These are phyloP conservation scores for Dicyrtoma fusca DNA, from an alignment of 2,888 invertebrate genomes.

Conservation along the genomic window DNA sequence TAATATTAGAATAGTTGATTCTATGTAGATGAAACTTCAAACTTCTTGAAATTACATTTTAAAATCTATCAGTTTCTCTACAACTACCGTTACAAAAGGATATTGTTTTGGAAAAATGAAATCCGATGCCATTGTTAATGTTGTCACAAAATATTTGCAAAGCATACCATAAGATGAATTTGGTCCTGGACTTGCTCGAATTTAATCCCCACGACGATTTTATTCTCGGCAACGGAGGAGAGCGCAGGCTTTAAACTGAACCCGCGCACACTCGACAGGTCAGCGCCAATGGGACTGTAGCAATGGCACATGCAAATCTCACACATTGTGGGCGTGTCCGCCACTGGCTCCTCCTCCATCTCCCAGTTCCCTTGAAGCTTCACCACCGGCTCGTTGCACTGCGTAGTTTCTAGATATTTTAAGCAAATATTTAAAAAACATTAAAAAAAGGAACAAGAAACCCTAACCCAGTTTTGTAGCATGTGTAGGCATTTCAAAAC, in stretches of 20 bases:
- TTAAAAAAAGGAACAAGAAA: not conserved
- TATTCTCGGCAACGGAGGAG: not conserved
- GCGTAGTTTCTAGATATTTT: not conserved
- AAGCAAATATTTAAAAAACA: not conserved
- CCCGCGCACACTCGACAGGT: constrained; percentile 9
- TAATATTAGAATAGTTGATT: too few species aligned
- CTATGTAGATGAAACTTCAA: too few species aligned
- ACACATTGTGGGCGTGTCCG: constrained; percentile 29
- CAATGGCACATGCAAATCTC: constrained; percentile 32
- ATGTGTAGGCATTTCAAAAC: not conserved
- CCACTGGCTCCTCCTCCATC: constrained; percentile 30
- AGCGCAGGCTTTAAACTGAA: constrained; percentile 29
- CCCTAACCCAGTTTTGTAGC: not conserved
- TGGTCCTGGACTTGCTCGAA: constrained; percentile 41
- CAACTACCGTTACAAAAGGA: too few species aligned
- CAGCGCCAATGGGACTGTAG: constrained; percentile 22
- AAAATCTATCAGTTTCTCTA: too few species aligned
- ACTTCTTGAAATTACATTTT: too few species aligned
- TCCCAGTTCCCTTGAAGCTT: constrained; percentile 12
- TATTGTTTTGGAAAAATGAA: too few species aligned
- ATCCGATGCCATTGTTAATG: too few species aligned
- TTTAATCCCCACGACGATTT: constrained; percentile 36
- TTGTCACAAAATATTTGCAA: too few species aligned
- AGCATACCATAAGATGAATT: constrained; percentile 37
- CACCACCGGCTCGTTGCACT: not conserved